Evolutionary conservation across 2,113 vertebrate species (phyloP), one percentile per base, ranked within the genome.

Genomic region (Charina bottae): DNA sequence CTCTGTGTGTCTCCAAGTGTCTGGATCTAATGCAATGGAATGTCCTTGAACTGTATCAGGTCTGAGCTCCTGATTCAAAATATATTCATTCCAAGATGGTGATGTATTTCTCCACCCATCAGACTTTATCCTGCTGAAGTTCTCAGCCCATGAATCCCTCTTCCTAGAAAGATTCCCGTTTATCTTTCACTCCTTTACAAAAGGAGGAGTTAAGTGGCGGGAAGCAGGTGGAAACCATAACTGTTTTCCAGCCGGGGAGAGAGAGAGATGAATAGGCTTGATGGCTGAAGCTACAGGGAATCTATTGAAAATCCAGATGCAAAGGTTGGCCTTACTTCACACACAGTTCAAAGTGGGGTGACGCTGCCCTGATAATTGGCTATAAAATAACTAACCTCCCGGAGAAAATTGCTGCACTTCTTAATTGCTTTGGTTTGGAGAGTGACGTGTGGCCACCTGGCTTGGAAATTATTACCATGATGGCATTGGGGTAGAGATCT

Each of bases 231-330:
- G 97, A 96, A 96, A 95, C 96, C 94, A 95, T 96, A 91, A 95
- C 97, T 97, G 95, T 96, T 98, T 98, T 97, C 97, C 1, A 26
- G 28, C 28, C 33, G 21, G 54, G 54, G 26, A 8, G 19, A 1
- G 37, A 33, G 46, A 96, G 90, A 96, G 96, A 97, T 98, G 97
- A 98, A 98, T 98, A 97, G 97, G 93, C 95, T 96, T 97, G 97
- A 98, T 97, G 96, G 96, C 96, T 96, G 95, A 96, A 98, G 95
- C 98, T 97, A 97, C 98, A 94, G 98, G 98, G 98, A 97, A 98
- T 97, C 98, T 97, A 98, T 98, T 98, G 97, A 97, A 95, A 95
- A 96, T 96, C 97, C 97, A 98, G 97, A 98, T 97, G 98, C 96
- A 98, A 95, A 96, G 93, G 17, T 97, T 96, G 97, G 96, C 97